Percentiles rank a stretch among this genome's conserved stretches.
Conservation (phyloP, 2,797 vertebrate species). For the Darevskia nairensis region DNA sequence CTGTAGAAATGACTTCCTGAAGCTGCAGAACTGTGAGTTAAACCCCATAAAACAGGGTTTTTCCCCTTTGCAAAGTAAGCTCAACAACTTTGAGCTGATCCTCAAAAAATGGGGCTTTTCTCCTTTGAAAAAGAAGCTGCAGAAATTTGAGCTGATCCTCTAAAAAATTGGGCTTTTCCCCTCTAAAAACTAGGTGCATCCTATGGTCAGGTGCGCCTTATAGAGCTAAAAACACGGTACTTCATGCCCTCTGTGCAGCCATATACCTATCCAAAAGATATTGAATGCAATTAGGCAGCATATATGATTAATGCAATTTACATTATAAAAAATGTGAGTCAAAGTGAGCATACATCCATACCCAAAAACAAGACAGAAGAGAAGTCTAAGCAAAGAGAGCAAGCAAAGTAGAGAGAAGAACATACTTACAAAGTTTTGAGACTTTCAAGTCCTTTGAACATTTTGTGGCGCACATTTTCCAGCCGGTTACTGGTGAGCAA, state of each 20-base stretch:
- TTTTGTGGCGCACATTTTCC: slow-evolving; percentile 91
- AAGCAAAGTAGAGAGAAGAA: not conserved
- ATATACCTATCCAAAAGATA: not conserved
- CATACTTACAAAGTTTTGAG: slow-evolving; percentile 94
- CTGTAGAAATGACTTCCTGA: too few relatives aligned
- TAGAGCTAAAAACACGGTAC: too few relatives aligned
- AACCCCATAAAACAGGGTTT: too few relatives aligned
- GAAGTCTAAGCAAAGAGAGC: not conserved
- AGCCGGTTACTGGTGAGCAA: slow-evolving; percentile 94
- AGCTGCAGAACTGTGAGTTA: too few relatives aligned
- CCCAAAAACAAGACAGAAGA: not conserved
- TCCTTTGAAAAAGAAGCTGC: too few relatives aligned
- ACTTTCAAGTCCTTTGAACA: slow-evolving; percentile 94
- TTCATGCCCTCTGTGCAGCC: not conserved
- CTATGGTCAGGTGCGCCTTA: too few relatives aligned
- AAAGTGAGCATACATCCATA: not conserved
- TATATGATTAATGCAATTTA: slow-evolving; percentile 9
- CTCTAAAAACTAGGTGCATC: too few relatives aligned
- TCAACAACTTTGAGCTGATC: too few relatives aligned
- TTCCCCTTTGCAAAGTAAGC: too few relatives aligned
- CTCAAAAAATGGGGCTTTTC: too few relatives aligned
- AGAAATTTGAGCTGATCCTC: too few relatives aligned
- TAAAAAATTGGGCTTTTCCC: too few relatives aligned
- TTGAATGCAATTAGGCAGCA: slow-evolving; percentile 6
- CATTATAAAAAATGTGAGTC: not conserved